Conservation (phyloP, 2,113 vertebrate species). For the Trematocara unimaculatum region DNA sequence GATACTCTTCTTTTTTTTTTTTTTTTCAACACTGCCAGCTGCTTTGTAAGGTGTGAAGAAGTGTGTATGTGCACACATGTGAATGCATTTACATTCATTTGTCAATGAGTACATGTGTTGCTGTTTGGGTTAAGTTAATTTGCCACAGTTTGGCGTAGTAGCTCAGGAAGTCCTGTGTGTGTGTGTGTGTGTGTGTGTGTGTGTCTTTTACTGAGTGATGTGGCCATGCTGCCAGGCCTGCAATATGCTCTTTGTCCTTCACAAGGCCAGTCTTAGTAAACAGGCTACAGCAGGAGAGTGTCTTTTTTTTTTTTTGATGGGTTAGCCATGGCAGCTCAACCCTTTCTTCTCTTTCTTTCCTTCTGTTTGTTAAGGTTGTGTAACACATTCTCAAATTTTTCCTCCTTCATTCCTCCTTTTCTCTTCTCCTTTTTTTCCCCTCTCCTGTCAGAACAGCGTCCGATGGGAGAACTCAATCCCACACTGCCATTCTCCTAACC, state of each 20-base stretch:
- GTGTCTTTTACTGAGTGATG: conserved; percentile 17
- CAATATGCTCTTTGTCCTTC: conserved; percentile 65
- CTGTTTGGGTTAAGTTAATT: conserved; percentile 38
- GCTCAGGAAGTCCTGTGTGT: conserved; percentile 39
- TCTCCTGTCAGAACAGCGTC: conserved; percentile 49
- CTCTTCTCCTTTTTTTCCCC: not conserved
- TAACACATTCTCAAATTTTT: not conserved
- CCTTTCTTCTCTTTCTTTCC: not conserved
- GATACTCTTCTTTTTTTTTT: not conserved
- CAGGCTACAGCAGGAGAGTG: conserved; percentile 49
- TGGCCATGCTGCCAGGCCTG: conserved; percentile 49
- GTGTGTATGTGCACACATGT: not conserved
- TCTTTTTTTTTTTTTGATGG: conserved; percentile 43
- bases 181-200: not conserved
- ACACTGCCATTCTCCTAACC: conserved; percentile 53
- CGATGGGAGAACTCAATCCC: conserved; percentile 59
- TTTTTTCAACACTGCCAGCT: not conserved
- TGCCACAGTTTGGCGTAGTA: conserved; percentile 27
- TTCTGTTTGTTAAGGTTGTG: not conserved
- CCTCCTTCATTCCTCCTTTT: not conserved
- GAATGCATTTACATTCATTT: not conserved
- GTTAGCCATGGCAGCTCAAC: conserved; percentile 30
- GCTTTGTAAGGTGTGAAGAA: not conserved
- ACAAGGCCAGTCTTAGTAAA: conserved; percentile 52
- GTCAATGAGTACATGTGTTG: conserved; percentile 6